Evolutionary conservation across 2,888 invertebrate species (phyloP).

Genomic region (Amiota mariae): DNA sequence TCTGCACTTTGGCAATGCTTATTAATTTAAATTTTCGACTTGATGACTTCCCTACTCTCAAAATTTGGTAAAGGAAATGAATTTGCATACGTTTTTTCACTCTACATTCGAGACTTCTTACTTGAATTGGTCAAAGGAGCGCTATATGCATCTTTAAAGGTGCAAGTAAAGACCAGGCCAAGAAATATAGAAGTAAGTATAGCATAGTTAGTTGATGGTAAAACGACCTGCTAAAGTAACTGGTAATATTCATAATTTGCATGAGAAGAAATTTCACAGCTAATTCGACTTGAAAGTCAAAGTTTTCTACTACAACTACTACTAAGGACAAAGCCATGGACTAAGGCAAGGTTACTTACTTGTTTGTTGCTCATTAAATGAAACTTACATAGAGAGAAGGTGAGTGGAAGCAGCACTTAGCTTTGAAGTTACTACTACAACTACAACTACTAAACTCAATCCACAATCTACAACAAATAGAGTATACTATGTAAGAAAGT

Average conservation of each 20-base stretch:
- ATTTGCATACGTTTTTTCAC: constrained; percentile 12
- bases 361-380: constrained; percentile 23
- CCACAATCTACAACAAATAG: neutral
- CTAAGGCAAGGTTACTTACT: constrained; percentile 25
- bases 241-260: constrained; percentile 67
- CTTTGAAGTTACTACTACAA: constrained; percentile 7
- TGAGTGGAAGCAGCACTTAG: constrained; percentile 9
- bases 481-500: neutral
- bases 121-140: constrained; percentile 16
- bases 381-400: neutral
- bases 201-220: neutral
- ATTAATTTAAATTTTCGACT: constrained; percentile 66
- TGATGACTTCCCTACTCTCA: neutral
- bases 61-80: constrained; percentile 36
- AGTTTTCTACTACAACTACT: neutral
- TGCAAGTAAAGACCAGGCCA: neutral
- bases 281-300: constrained; percentile 40
- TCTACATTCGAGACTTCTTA: neutral
- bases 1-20: constrained; percentile 51
- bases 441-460: neutral
- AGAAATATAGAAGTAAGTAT: neutral
- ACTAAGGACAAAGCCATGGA: neutral
- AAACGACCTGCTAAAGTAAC: too few species aligned
- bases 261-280: constrained; percentile 37
- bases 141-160: neutral